Evolutionary conservation across 2,888 invertebrate genomes (phyloP).

Genomic region (Drosophila mimetica): DNA sequence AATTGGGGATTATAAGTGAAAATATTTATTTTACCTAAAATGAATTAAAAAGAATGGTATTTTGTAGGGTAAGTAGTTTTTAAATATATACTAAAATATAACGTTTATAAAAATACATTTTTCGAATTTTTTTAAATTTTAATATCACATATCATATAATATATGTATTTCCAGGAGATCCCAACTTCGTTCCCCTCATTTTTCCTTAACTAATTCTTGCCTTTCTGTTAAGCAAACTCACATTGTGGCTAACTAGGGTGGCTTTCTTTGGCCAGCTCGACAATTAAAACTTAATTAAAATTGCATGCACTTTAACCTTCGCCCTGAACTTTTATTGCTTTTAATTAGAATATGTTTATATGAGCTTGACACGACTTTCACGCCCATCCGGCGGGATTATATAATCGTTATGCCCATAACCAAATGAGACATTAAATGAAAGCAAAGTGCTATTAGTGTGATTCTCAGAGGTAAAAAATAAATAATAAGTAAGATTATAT

Average conservation of each 20-base stretch:
- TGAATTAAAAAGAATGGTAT: no score
- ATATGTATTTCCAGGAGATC: not conserved
- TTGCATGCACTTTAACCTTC: slow-evolving; percentile 71
- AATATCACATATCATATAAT: no score
- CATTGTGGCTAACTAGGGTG: slow-evolving; percentile 31
- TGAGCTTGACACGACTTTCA: slow-evolving; percentile 48
- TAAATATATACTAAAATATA: no score
- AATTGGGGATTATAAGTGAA: no score
- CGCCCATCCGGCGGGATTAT: slow-evolving; percentile 24
- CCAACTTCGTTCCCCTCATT: not conserved
- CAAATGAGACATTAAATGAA: slow-evolving; percentile 25
- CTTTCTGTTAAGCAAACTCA: slow-evolving; percentile 3
- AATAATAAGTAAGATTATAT: not conserved
- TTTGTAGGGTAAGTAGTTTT: no score
- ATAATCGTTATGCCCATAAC: slow-evolving; percentile 22
- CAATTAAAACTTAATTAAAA: slow-evolving; percentile 72
- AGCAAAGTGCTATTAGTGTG: slow-evolving; percentile 9
- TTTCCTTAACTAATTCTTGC: not conserved
- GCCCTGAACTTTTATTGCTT: slow-evolving; percentile 66
- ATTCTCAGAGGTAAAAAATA: not conserved
- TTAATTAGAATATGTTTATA: slow-evolving; percentile 61
- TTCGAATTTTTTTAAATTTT: no score
- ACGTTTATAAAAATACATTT: no score
- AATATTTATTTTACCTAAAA: no score
- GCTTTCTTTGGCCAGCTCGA: slow-evolving; percentile 5